These are phyloP conservation scores for Deroptyus accipitrinus DNA, from an alignment of 2,113 vertebrate species.

Conservation along the genomic window DNA sequence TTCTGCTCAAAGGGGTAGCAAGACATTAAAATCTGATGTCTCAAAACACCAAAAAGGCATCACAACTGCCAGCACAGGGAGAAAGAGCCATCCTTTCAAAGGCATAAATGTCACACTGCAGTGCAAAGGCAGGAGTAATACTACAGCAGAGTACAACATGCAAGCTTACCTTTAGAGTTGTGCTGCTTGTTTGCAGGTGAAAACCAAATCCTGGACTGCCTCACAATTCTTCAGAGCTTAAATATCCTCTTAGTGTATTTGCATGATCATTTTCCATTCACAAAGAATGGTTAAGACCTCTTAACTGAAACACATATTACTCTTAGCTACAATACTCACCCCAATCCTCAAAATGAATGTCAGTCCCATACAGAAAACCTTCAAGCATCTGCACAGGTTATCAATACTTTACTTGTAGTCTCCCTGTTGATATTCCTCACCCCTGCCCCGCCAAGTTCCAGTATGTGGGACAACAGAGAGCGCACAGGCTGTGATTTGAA, in stretches of 20 bases:
- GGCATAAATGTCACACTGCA: not conserved
- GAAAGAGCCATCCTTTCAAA: not conserved
- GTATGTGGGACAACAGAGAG: not conserved
- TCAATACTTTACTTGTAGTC: not conserved
- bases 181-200: not conserved
- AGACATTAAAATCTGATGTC: not conserved
- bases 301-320: not conserved
- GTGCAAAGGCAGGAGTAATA: not conserved
- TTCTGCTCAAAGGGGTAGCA: not conserved
- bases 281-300: not conserved
- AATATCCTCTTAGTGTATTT: not conserved
- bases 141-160: not conserved
- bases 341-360: not conserved
- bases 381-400: not conserved
- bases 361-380: not conserved
- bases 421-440: not conserved
- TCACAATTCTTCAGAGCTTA: not conserved
- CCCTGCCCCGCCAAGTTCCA: not conserved
- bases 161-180: not conserved
- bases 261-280: not conserved
- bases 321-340: not conserved
- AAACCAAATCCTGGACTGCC: not conserved
- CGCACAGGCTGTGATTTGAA: accelerated
- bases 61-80: accelerated
- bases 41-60: not conserved